Evolutionary conservation across 2,888 invertebrate species (phyloP).

Genomic region (Cacoxenus indagator): DNA sequence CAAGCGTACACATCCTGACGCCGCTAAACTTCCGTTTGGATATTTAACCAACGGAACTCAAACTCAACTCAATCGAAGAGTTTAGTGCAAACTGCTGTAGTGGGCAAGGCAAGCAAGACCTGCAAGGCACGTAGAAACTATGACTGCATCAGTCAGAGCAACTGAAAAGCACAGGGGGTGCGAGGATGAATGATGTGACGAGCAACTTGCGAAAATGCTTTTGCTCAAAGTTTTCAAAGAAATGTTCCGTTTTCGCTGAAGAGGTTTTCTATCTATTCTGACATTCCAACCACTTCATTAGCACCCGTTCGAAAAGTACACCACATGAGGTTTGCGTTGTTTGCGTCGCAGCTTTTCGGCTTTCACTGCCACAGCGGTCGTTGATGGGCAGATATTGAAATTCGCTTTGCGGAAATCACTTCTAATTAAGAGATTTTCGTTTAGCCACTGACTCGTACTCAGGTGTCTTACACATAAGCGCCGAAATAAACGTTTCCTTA

Average conservation of each 20-base stretch:
- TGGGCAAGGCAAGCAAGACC: no score
- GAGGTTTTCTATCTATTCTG: no score
- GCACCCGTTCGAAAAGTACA: background rate
- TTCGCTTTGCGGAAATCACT: conserved; percentile 2
- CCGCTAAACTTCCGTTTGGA: no score
- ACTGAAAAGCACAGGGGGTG: conserved; percentile 37
- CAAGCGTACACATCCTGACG: no score
- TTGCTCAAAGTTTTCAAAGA: conserved; percentile 47
- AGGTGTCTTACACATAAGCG: background rate
- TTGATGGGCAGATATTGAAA: background rate
- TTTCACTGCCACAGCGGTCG: background rate
- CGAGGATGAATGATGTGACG: conserved; percentile 14
- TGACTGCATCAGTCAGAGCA: no score
- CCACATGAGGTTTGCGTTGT: background rate
- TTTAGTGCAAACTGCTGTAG: no score
- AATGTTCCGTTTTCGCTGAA: conserved; percentile 36
- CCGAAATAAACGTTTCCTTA: no score
- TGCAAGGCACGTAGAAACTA: no score
- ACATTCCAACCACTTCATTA: no score
- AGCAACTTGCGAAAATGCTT: conserved; percentile 48
- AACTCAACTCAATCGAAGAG: no score
- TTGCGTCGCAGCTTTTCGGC: background rate
- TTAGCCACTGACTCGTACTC: no score
- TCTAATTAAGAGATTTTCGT: background rate
- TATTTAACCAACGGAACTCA: no score